phyloP scores from a whole-genome alignment of 2,888 invertebrate genomes.

The Cerastis leucographa region DNA sequence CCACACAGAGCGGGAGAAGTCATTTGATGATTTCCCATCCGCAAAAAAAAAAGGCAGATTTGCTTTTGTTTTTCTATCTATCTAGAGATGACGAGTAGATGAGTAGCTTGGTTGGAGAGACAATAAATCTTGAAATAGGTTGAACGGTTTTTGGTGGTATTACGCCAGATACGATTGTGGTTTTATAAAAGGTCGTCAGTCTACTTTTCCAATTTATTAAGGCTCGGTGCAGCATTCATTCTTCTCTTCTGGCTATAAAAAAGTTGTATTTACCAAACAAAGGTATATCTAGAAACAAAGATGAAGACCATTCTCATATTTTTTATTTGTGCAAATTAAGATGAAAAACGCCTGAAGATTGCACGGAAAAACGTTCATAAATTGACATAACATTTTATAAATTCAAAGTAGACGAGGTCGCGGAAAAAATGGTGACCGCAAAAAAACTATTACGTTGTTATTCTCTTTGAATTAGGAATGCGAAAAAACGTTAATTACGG shows the following conservation, averaged over 20 bases:
- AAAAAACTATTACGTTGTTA: conserved; percentile 43
- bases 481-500: conserved; percentile 54
- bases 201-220: not conserved
- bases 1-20: too few species aligned
- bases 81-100: not conserved
- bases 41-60: too few species aligned
- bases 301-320: not conserved
- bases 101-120: not conserved
- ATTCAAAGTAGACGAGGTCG: conserved; percentile 41
- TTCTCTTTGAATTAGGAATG: conserved; percentile 36
- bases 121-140: not conserved
- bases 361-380: conserved; percentile 23
- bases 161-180: not conserved
- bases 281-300: conserved; percentile 14
- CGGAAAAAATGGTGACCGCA: conserved; percentile 32
- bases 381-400: conserved; percentile 44
- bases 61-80: not conserved
- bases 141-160: not conserved
- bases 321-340: not conserved
- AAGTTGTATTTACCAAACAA: not conserved
- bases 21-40: too few species aligned
- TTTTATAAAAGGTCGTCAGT: not conserved
- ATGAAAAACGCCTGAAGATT: conserved; percentile 11
- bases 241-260: not conserved
- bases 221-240: not conserved